A percentile compares a stretch with the other conserved stretches of the same genome.
Conservation (phyloP, 2,797 vertebrate species). For the Lophotriccus pileatus region DNA sequence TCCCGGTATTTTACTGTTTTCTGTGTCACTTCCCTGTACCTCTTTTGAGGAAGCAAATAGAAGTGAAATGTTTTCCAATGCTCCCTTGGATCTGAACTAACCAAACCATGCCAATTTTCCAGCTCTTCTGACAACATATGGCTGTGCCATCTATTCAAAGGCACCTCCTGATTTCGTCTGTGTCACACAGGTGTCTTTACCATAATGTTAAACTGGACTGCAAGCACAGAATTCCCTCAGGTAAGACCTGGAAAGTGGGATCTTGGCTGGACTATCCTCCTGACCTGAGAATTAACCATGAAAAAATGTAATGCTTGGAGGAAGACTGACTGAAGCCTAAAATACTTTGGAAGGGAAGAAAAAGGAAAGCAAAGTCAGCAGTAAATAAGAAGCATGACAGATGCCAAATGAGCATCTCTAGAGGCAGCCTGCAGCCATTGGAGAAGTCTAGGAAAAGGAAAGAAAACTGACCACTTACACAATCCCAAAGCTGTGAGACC, state of each 20-base stretch:
- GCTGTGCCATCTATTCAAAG: neutral
- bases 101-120: fast-evolving
- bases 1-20: neutral
- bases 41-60: neutral
- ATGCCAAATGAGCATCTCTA: neutral
- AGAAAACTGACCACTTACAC: neutral
- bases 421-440: neutral
- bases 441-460: neutral
- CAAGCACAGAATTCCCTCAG: neutral
- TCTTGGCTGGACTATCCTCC: neutral
- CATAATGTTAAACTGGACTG: no score
- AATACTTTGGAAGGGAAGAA: neutral
- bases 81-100: neutral
- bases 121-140: neutral
- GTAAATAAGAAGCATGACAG: neutral
- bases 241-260: neutral
- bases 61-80: neutral
- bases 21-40: neutral
- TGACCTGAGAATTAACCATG: neutral
- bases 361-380: neutral
- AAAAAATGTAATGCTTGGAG: neutral
- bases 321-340: neutral
- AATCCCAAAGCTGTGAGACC: neutral
- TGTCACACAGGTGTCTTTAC: neutral
- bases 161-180: neutral